Evolutionary conservation across 1,140 invertebrate species (phyloP), one percentile per base, ranked within the genome.

Genomic region (Limonius californicus): DNA sequence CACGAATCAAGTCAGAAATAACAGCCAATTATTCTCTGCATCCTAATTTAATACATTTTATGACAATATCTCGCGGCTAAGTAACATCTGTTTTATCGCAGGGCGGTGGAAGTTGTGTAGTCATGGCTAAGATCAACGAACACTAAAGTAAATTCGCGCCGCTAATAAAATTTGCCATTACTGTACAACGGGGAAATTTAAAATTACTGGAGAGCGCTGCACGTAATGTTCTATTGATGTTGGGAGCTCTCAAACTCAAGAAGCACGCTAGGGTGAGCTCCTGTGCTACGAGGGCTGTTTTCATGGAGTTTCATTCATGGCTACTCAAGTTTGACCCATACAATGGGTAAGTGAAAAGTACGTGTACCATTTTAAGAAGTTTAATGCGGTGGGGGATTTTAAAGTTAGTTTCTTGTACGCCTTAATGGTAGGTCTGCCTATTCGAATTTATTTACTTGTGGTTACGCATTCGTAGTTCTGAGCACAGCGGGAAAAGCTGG

Each of bases 201-300:
- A 50, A 50, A 50, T 50, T 50, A 50, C 45, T 39, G 11, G 35
- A 39, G 35, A 39, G n/a, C 35, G 20, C 45, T 18, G 45, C 45
- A 50, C 45, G 45, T 50, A 50, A 50, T 50, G 45, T 50, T 50
- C 45, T 50, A 50, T 50, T 50, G 45, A 50, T 50, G 45, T 50
- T 50, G n/a, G 45, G 19, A 50, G 16, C 45, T 18, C 45, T 50
- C 14, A 50, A 50, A 19, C 45, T 50, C 15, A 50, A 50, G 45
- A 18, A 50, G 43, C 15, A n/a, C 43, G 3, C 12, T 19, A 3
- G 45, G 16, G 16, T 2, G 45, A 50, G 19, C 16, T 3, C n/a
- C 12, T 18, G 45, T 50, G 12, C 6, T 45, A 19, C 3, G 16
- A 18, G 45, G 7, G 45, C 45, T 18, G 20, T 50, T 50, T 50